Base-by-base conservation (phyloP, 2,888 invertebrate species). In the Andrena chrysosceles region DNA sequence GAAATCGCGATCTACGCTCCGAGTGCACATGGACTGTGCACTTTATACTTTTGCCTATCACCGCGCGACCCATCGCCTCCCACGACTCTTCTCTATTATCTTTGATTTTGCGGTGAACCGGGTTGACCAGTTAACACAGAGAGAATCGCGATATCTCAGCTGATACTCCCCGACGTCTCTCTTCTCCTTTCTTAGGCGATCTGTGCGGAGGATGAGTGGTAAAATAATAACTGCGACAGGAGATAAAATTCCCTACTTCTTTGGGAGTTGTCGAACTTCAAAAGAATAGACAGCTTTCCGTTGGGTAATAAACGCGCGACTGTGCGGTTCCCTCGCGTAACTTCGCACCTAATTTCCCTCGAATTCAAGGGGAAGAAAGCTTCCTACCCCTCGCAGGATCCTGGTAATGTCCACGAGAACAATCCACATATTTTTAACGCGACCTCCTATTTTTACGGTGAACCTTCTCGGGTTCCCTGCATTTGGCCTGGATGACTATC, bases 31-130 rank as follows among this genome's bases (percentile, higher is more conserved):
- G 56, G 29, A 10, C 59, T 49, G 75, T 29, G 64, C 5, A 69
- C 48, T 86, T 82, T 85, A 87, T 85, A 85, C 68, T 60, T 77
- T 48, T 74, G 33, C 74, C 67, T 85, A 87, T 87, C 83, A 23
- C 56, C 69, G 67, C 56, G 42, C 56, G 56, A 16, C 23, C 23
- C 49, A 2, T 10, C 66, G 13, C 29, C n/a, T 2, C n/a, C 48
- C 29, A 16, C 20, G 42, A 54, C 31, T 31, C 35, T 48, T 26
- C 67, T 52, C 54, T n/a, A n/a, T 69, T 67, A 82, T 83, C 77
- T 26, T 7, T 4, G 49, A 68, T 69, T 64, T 42, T 23, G 6
- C 26, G 26, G 49, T 23, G 49, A 68, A 81, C 49, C 26, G 26
- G 29, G 26, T 49, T 72, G 13, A 16, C 62, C 56, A 20, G 67